Evolutionary conservation across 1,140 invertebrate genomes (phyloP).

Genomic region (Drosophila nebulosa): DNA sequence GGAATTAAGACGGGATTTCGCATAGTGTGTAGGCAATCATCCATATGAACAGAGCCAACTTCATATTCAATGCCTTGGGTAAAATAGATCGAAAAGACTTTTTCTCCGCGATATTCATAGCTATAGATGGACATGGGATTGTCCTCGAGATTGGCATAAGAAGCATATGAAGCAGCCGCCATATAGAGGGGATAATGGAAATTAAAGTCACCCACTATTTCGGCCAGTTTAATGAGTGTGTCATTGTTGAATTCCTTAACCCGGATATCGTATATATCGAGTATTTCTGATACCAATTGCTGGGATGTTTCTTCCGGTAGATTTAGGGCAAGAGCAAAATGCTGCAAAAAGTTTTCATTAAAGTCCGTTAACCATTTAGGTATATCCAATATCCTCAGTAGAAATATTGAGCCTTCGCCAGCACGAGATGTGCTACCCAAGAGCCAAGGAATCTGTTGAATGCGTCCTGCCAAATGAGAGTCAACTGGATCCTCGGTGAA

Average conservation of each 20-base stretch:
- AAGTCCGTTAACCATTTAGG: constrained; percentile 20
- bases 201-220: constrained; percentile 45
- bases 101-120: constrained; percentile 33
- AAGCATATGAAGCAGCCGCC: constrained; percentile 1
- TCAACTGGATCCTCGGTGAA: constrained; percentile 66
- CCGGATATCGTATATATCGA: constrained; percentile 4
- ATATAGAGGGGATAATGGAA: constrained; percentile 47
- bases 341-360: constrained; percentile 41
- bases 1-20: constrained; percentile 13
- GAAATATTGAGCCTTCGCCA: constrained; percentile 47
- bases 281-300: constrained; percentile 11
- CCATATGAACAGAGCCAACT: constrained; percentile 53
- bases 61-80: constrained; percentile 4
- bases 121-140: constrained; percentile 43
- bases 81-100: neutral
- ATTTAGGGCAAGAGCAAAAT: constrained; percentile 1
- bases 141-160: constrained; percentile 31
- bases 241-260: constrained; percentile 33
- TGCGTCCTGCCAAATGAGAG: constrained; percentile 57
- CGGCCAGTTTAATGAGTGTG: constrained; percentile 19
- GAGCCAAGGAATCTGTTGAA: constrained; percentile 79
- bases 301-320: constrained; percentile 20
- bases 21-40: constrained; percentile 61
- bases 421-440: constrained; percentile 69
- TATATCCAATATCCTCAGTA: constrained; percentile 17